Evolutionary conservation across 2,113 vertebrate species (phyloP), one percentile per base, ranked within the genome.

Genomic region (Crotalus tigris): DNA sequence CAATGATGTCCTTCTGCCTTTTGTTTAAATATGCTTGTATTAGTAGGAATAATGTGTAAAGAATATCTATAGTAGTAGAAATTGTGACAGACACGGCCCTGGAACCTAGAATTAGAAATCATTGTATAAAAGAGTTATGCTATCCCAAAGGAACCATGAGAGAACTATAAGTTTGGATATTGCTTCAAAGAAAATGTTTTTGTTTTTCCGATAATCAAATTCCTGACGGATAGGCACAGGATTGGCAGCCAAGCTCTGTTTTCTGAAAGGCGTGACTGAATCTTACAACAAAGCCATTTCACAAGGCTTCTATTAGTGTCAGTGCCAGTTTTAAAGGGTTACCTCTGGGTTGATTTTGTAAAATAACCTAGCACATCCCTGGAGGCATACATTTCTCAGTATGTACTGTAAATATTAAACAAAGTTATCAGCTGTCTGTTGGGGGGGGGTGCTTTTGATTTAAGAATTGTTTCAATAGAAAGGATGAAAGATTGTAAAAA

Each of bases 401-500:
- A 94, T 89, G 92, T 87, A 69, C 93, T 97, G 96, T 94, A 97
- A 97, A 97, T 97, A 96, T 95, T 97, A 96, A 97, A 97, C 96
- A 96, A 97, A 95, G 96, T 97, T 97, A 91, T 90, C 94, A 96
- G 95, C 85, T 97, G 93, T 88, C 95, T 96, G 92, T 92, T 94
- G 92, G 58, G 93, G 90, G 93, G 90, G 94, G 95, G 94, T 97
- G 92, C 93, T 97, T 96, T 95, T 96, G 95, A 90, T 97, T 97
- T 95, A 95, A 94, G 95, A 97, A 97, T 96, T 94, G 96, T 97
- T 98, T 97, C 94, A 96, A 97, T 93, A 91, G 94, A 96, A 97
- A 96, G 96, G 94, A 94, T 90, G 95, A 95, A 96, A 98, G 95
- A 97, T 96, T 97, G 97, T 97, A 97, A 97, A 97, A 97, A 97